Conservation (phyloP, 2,113 vertebrate genomes). For the Mugil cephalus region DNA sequence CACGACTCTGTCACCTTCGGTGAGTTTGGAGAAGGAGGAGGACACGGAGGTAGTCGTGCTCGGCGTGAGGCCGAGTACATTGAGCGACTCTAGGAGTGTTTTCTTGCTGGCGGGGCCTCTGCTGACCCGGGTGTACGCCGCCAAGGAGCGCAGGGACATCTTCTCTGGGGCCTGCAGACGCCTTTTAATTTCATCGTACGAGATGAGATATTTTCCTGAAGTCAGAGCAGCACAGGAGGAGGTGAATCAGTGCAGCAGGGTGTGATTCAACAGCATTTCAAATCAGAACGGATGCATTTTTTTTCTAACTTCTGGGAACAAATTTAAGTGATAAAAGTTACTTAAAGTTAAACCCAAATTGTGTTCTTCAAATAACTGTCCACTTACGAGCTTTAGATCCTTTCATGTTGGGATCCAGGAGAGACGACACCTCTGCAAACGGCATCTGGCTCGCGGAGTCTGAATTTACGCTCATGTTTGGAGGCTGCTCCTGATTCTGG, state of each 20-base stretch:
- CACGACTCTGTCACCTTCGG: slow-evolving; percentile 77
- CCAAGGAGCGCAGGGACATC: slow-evolving; percentile 86
- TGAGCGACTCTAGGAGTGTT: slow-evolving; percentile 82
- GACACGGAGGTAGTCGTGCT: slow-evolving; percentile 87
- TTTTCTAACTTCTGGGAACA: too few species aligned
- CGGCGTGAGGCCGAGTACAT: slow-evolving; percentile 82
- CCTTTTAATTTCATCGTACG: slow-evolving; percentile 85
- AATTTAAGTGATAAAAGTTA: neutral
- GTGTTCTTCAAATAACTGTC: neutral
- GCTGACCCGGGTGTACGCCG: slow-evolving; percentile 86
- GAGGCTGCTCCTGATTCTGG: slow-evolving; percentile 56
- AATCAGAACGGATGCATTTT: neutral
- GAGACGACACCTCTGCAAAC: slow-evolving; percentile 85
- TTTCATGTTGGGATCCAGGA: slow-evolving; percentile 88
- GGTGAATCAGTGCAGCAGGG: neutral
- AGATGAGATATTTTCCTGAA: slow-evolving; percentile 83
- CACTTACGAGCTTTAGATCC: slow-evolving; percentile 84
- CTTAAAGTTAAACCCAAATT: too few species aligned
- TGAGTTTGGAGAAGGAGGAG: slow-evolving; percentile 87
- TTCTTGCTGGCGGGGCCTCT: slow-evolving; percentile 86
- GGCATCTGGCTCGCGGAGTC: slow-evolving; percentile 66
- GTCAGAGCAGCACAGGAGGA: neutral
- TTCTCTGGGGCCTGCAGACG: slow-evolving; percentile 85
- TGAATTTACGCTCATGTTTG: slow-evolving; percentile 20
- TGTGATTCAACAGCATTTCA: neutral